These are phyloP conservation scores for Apocheima hispidaria DNA, from an alignment of 2,888 invertebrate genomes.

Conservation along the genomic window DNA sequence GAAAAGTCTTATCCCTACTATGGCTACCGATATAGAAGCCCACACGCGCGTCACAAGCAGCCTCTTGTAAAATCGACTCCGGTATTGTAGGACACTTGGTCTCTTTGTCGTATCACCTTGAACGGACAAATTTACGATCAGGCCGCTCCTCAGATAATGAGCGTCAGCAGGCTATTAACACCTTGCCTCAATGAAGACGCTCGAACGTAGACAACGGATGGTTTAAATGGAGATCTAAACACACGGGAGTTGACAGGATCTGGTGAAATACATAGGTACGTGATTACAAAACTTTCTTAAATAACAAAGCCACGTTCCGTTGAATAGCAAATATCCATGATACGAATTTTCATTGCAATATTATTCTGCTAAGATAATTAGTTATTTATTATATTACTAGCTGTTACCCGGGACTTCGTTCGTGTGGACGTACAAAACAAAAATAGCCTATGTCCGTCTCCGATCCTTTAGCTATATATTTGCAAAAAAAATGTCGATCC, in stretches of 20 bases:
- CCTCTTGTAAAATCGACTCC: slow-evolving; percentile 84
- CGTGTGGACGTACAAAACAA: too few relatives aligned
- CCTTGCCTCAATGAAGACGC: slow-evolving; percentile 79
- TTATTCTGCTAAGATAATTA: too few relatives aligned
- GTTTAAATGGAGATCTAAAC: slow-evolving; percentile 17
- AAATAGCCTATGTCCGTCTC: too few relatives aligned
- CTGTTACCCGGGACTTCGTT: too few relatives aligned
- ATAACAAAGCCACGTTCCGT: not conserved
- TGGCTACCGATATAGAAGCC: slow-evolving; percentile 56
- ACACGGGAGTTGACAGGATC: not conserved
- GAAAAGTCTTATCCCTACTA: slow-evolving; percentile 57
- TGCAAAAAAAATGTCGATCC: too few relatives aligned
- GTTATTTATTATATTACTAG: too few relatives aligned
- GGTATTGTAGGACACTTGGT: slow-evolving; percentile 76
- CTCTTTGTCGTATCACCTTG: slow-evolving; percentile 80
- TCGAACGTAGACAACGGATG: slow-evolving; percentile 24
- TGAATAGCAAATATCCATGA: too few relatives aligned
- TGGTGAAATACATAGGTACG: not conserved
- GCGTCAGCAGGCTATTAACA: slow-evolving; percentile 82
- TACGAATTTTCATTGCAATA: too few relatives aligned
- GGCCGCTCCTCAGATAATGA: slow-evolving; percentile 71
- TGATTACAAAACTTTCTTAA: too few relatives aligned
- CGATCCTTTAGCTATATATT: too few relatives aligned
- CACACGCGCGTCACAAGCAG: slow-evolving; percentile 81
- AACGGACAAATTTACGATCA: slow-evolving; percentile 80